Percentiles rank a stretch among this genome's conserved stretches.
phyloP scores from a whole-genome alignment of 2,113 vertebrate genomes.

The Macquaria ambigua region DNA sequence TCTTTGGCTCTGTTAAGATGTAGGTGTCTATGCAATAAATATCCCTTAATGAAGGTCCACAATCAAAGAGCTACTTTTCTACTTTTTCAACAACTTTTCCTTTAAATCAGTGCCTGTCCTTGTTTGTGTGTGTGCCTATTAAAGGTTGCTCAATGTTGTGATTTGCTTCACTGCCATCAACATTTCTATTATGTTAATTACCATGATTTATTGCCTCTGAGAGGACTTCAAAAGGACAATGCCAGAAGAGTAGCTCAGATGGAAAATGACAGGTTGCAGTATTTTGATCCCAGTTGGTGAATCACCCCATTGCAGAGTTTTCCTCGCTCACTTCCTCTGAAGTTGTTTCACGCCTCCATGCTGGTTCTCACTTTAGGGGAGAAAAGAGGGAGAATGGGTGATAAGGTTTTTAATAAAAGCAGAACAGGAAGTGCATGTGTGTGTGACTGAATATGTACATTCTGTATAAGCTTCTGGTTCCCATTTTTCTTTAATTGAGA shows the following conservation, averaged over 20 bases:
- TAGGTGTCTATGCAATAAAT: slow-evolving; percentile 19
- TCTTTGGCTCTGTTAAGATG: slow-evolving; percentile 23
- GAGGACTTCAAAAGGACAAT: slow-evolving; percentile 67
- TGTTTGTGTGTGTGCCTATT: slow-evolving; percentile 47
- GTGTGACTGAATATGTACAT: background rate
- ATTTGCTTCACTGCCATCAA: slow-evolving; percentile 51
- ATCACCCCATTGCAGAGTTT: slow-evolving; percentile 27
- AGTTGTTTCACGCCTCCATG: slow-evolving; percentile 36
- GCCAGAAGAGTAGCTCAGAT: slow-evolving; percentile 39
- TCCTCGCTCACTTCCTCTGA: slow-evolving; percentile 40
- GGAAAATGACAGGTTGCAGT: slow-evolving; percentile 68
- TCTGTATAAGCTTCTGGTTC: background rate
- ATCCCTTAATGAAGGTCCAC: slow-evolving; percentile 30
- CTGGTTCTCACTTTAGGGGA: slow-evolving; percentile 33
- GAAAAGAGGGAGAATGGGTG: slow-evolving; percentile 22
- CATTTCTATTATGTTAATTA: slow-evolving; percentile 71
- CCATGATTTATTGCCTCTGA: slow-evolving; percentile 54
- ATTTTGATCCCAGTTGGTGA: slow-evolving; percentile 62
- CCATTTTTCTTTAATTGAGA: slow-evolving; percentile 24
- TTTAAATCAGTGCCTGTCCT: slow-evolving; percentile 38
- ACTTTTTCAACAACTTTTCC: slow-evolving; percentile 12
- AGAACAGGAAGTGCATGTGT: background rate
- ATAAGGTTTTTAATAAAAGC: slow-evolving; percentile 46
- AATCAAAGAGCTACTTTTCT: slow-evolving; percentile 4
- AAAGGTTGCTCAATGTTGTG: slow-evolving; percentile 1